A percentile compares a stretch with the other conserved stretches of the same genome.
These are phyloP conservation scores for Caenorhabditis zanzibari DNA, from an alignment of 2,888 invertebrate species.

Conservation along the genomic window DNA sequence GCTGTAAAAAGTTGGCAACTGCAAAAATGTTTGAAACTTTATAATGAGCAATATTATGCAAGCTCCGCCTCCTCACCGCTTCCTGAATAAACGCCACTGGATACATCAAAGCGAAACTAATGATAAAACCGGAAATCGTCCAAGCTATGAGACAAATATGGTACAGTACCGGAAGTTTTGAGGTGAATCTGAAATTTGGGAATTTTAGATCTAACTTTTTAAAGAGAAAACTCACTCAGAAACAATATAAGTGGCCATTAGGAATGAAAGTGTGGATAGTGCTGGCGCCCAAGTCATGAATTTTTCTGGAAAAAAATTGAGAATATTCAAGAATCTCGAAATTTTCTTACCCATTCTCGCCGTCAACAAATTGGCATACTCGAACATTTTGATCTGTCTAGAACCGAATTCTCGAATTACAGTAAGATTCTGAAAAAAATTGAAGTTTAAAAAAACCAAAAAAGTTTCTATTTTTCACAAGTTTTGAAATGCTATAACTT, in stretches of 20 bases:
- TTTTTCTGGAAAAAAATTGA: slow-evolving; percentile 12
- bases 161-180: slow-evolving; percentile 7
- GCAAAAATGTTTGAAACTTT: too few relatives aligned
- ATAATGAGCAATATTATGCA: too few relatives aligned
- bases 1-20: too few relatives aligned
- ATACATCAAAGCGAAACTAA: slow-evolving; percentile 33
- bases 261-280: slow-evolving; percentile 1
- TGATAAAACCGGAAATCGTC: slow-evolving; percentile 10
- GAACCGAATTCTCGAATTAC: slow-evolving; percentile 12
- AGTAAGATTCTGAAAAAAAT: background rate
- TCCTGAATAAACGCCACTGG: slow-evolving; percentile 49
- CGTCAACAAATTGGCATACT: slow-evolving; percentile 31
- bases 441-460: background rate
- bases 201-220: too few relatives aligned
- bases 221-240: slow-evolving; percentile 17
- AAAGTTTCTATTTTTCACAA: background rate
- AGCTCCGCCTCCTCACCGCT: slow-evolving; percentile 12
- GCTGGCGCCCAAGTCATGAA: slow-evolving; percentile 40
- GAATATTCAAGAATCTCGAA: background rate
- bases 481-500: too few relatives aligned
- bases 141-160: slow-evolving; percentile 8
- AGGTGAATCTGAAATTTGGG: slow-evolving; percentile 22
- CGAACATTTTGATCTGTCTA: slow-evolving; percentile 36
- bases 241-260: slow-evolving; percentile 28
- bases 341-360: slow-evolving; percentile 16